Percentiles rank a stretch among this genome's conserved stretches.
Conservation (phyloP, 2,797 vertebrate species). For the Echiichthys vipera region DNA sequence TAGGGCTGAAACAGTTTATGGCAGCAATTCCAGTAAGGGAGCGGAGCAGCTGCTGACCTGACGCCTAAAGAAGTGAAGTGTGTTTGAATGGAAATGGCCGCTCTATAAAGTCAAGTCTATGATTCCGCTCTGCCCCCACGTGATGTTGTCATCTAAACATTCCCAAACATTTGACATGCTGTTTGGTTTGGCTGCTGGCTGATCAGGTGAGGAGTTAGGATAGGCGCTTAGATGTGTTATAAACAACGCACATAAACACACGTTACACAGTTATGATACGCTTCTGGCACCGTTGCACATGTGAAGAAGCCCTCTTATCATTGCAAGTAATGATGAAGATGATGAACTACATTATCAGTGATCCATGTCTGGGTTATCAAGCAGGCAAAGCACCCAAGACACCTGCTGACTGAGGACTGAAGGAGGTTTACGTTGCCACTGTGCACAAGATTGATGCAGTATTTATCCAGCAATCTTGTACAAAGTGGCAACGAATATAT, state of each 20-base stretch:
- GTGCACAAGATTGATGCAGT: no score
- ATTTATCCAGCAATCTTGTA: no score
- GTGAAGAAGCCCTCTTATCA: no score
- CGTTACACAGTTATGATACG: no score
- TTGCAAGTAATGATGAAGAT: no score
- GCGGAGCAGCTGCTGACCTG: not conserved
- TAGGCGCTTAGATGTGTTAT: no score
- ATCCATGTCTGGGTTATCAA: not conserved
- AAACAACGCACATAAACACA: not conserved
- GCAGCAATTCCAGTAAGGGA: not conserved
- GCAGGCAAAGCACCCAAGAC: not conserved
- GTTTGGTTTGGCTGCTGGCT: constrained; percentile 36
- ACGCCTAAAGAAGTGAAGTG: not conserved
- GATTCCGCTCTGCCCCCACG: constrained; percentile 53
- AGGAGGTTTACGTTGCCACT: no score
- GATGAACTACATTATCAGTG: not conserved
- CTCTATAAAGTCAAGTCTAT: constrained; percentile 46
- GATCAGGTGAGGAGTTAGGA: no score
- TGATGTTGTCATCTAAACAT: constrained; percentile 69
- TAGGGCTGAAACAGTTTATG: no score
- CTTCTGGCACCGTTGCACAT: not conserved
- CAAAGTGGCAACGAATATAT: no score
- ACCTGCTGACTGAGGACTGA: no score
- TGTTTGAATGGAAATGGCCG: constrained; percentile 23
- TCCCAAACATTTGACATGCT: constrained; percentile 70